Conservation (phyloP, 2,113 vertebrate species). For the Lichenostomus cassidix region DNA sequence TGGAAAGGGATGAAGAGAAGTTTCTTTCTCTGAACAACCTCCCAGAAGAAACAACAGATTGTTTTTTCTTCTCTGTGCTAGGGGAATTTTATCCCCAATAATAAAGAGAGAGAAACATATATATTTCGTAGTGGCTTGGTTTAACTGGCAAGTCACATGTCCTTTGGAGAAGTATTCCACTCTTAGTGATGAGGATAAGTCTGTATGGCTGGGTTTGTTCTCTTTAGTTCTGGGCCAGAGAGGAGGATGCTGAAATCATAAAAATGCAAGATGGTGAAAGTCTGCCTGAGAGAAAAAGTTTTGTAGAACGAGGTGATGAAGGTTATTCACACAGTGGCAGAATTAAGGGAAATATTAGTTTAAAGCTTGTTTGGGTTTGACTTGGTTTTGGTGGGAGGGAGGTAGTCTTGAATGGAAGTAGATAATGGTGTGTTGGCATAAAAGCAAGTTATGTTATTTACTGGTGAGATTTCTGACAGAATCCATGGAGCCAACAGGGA, state of each 20-base stretch:
- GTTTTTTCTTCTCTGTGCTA: background rate
- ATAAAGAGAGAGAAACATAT: background rate
- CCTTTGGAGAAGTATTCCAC: background rate
- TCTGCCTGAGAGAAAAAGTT: background rate
- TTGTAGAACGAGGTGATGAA: background rate
- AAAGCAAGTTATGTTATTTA: background rate
- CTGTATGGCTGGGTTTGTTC: background rate
- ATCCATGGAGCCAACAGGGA: fast-evolving
- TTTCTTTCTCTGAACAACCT: background rate
- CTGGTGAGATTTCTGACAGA: background rate
- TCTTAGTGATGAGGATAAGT: background rate
- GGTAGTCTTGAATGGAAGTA: background rate
- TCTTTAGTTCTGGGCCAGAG: background rate
- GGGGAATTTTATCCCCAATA: background rate
- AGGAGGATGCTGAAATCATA: background rate
- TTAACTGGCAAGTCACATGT: background rate
- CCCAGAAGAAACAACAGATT: background rate
- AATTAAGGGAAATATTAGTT: background rate
- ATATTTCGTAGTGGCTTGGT: background rate
- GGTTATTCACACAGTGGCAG: background rate
- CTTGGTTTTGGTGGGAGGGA: background rate
- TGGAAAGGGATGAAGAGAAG: background rate
- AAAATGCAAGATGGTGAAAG: background rate
- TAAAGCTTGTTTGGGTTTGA: background rate
- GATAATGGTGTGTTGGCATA: background rate